Evolutionary conservation across 2,113 vertebrate species (phyloP), one percentile per base, ranked within the genome.

Genomic region (Chaetura pelagica): DNA sequence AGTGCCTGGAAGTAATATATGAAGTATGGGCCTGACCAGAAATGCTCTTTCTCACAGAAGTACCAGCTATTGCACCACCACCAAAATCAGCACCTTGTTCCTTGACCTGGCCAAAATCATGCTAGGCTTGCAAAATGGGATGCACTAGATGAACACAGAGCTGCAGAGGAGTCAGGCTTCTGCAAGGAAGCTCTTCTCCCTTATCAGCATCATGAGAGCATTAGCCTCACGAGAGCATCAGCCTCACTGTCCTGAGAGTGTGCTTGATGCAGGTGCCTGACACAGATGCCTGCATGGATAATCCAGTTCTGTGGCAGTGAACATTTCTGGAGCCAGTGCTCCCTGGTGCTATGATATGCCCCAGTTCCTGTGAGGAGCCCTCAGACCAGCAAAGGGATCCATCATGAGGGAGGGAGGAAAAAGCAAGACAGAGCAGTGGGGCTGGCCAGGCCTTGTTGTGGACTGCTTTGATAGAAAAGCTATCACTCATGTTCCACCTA

Each of bases 311-410:
- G 22, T 2, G 2, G 51, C 8, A 6, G 29, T 3, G 1, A 51
- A 34, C 16, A 12, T 34, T 68, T 64, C 64, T 88, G 66, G 22
- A 95, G 34, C 34, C 2, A 4, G 5, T 34, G 40, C 12, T 85
- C 32, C 27, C 3, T 9, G 42, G 40, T 3, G 14, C n/a, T 18
- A 13, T 0, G 0, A 17, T 30, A 54, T 4, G 2, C 29, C 27
- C 18, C 12, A 7, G 2, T 52, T 58, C 42, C 73, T 63, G 35
- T 2, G 0, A 27, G 54, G 24, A 83, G 21, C 67, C 52, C 83
- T 29, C 4, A 3, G 30, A 61, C n/a, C 75, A 77, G 38, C 46
- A 84, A 30, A 80, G 32, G 77, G 10, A 67, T 17, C 9, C 42
- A 29, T 49, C 10, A 0, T 10, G 34, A 46, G 29, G 23, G 38